Evolutionary conservation across 2,113 vertebrate genomes (phyloP).

Genomic region (Strix uralensis): DNA sequence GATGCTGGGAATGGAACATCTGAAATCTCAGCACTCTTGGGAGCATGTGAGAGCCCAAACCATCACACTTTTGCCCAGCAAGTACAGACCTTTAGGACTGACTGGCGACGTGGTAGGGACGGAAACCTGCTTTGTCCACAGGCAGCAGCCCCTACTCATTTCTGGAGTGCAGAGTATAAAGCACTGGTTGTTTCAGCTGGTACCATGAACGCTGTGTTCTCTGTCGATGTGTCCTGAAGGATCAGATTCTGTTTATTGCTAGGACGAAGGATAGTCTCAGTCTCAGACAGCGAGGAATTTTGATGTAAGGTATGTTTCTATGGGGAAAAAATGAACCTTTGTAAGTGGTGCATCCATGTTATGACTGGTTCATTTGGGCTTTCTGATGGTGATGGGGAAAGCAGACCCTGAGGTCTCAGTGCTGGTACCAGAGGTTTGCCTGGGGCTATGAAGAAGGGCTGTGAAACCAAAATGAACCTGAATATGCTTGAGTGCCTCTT

Average conservation of each 20-base stretch:
- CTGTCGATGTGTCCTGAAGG: background rate
- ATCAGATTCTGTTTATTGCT: background rate
- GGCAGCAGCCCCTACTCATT: background rate
- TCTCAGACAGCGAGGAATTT: background rate
- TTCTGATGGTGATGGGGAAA: background rate
- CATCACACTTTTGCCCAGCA: background rate
- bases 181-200: accelerated
- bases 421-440: background rate
- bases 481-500: background rate
- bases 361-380: background rate
- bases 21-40: background rate
- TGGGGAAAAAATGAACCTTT: background rate
- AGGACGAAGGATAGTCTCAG: background rate
- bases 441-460: background rate
- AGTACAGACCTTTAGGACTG: background rate
- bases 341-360: accelerated
- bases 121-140: background rate
- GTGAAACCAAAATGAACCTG: background rate
- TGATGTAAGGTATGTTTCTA: background rate
- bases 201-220: background rate
- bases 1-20: background rate
- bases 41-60: background rate
- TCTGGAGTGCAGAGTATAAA: background rate
- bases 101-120: background rate
- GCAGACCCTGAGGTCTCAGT: background rate